These are phyloP conservation scores for Trileptium ribeirensis DNA, from an alignment of 2,888 invertebrate species.

Conservation along the genomic window DNA sequence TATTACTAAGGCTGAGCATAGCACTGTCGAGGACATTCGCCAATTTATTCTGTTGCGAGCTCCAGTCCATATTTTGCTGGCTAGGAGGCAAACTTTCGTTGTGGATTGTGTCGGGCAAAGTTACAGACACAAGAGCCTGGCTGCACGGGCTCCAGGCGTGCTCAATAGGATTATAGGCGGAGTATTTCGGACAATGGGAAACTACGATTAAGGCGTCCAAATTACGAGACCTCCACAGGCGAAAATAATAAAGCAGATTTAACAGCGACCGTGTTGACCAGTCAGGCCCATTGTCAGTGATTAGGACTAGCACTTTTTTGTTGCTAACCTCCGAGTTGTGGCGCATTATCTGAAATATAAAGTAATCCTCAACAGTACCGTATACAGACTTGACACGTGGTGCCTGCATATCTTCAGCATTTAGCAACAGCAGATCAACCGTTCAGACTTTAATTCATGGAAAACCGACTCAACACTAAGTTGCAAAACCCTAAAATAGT, in stretches of 20 bases:
- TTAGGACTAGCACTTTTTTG: not conserved
- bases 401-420: too few relatives aligned
- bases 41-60: not conserved
- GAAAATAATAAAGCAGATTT: not conserved
- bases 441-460: too few relatives aligned
- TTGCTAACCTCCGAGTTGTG: too few relatives aligned
- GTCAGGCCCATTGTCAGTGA: slow-evolving; percentile 13
- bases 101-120: not conserved
- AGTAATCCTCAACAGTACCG: too few relatives aligned
- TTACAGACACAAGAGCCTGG: not conserved
- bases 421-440: too few relatives aligned
- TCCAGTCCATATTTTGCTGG: not conserved
- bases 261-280: not conserved
- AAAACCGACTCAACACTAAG: too few relatives aligned
- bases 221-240: not conserved
- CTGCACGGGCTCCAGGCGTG: slow-evolving; percentile 1
- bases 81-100: not conserved
- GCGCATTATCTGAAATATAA: too few relatives aligned
- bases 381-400: too few relatives aligned
- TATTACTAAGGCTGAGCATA: not conserved
- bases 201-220: not conserved
- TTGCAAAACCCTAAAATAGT: too few relatives aligned
- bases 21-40: not conserved
- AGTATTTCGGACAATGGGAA: not conserved
- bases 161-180: slow-evolving; percentile 9